Conservation (phyloP, 2,888 invertebrate species). For the Drosophila pegasa region DNA sequence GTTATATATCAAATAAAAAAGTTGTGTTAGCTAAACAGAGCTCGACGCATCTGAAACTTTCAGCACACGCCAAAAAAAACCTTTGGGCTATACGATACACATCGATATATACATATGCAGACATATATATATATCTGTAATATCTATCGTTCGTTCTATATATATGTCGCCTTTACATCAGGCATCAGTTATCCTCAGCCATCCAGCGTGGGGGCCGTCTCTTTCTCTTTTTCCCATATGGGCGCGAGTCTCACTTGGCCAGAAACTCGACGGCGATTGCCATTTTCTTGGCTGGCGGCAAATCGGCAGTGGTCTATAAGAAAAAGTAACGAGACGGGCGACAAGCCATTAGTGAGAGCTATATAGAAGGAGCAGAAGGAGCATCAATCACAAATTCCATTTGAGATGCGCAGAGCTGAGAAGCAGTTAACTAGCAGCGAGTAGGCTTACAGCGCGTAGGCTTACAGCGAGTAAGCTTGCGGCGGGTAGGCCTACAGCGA, state of each 20-base stretch:
- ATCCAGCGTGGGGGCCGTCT: constrained; percentile 3
- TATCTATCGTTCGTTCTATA: not conserved
- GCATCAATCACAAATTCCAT: too few relatives aligned
- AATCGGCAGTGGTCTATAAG: constrained; percentile 49
- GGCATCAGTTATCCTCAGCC: constrained; percentile 1
- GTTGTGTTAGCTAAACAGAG: constrained; percentile 13
- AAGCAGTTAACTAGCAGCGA: too few relatives aligned
- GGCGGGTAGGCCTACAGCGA: too few relatives aligned
- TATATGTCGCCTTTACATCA: constrained; percentile 7
- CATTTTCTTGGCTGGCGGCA: constrained; percentile 65
- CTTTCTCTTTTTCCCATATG: not conserved
- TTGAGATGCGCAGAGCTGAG: too few relatives aligned
- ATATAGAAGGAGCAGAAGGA: not conserved
- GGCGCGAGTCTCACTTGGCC: constrained; percentile 47
- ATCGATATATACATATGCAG: constrained; percentile 1
- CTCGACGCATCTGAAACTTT: constrained; percentile 15
- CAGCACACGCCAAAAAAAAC: constrained; percentile 37
- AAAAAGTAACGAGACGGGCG: not conserved
- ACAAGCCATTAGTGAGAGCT: not conserved
- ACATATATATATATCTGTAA: constrained; percentile 10
- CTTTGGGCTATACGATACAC: constrained; percentile 28
- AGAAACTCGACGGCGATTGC: constrained; percentile 53
- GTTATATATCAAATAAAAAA: constrained; percentile 13
- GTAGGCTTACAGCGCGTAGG: not conserved
- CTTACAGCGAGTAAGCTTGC: not conserved